Percentiles rank a stretch among this genome's conserved stretches.
Evolutionary conservation across 2,888 invertebrate species (phyloP).

Genomic region (Gastrophysa polygoni): DNA sequence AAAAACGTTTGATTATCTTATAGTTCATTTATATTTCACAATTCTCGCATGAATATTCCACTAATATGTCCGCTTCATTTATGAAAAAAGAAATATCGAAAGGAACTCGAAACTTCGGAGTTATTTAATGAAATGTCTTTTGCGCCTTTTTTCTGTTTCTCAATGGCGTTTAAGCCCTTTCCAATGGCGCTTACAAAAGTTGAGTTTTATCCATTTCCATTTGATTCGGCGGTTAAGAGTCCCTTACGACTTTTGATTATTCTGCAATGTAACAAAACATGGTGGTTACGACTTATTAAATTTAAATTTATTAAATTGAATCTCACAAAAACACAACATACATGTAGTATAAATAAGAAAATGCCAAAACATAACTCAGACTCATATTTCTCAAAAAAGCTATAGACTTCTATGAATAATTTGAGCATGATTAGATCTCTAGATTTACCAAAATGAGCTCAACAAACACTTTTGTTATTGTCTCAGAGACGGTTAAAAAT

Average conservation of each 20-base stretch:
- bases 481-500: not conserved
- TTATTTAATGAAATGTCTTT: slow-evolving; percentile 8
- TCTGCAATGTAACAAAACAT: not conserved
- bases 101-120: not conserved
- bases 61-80: not conserved
- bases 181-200: slow-evolving; percentile 6
- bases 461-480: not conserved
- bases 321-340: not conserved
- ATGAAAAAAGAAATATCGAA: not conserved
- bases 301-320: not conserved
- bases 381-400: too few relatives aligned
- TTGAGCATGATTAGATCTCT: too few relatives aligned
- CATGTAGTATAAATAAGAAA: not conserved
- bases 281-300: slow-evolving; percentile 4
- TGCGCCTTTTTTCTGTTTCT: slow-evolving; percentile 1
- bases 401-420: too few relatives aligned
- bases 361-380: not conserved
- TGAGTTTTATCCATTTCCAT: not conserved
- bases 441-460: not conserved
- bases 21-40: not conserved
- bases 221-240: not conserved
- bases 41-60: slow-evolving; percentile 3
- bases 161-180: slow-evolving; percentile 3
- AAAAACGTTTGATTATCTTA: slow-evolving; percentile 3
- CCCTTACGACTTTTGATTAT: slow-evolving; percentile 5